Evolutionary conservation across 2,113 vertebrate species (phyloP).

Genomic region (Cyanoderma ruficeps): DNA sequence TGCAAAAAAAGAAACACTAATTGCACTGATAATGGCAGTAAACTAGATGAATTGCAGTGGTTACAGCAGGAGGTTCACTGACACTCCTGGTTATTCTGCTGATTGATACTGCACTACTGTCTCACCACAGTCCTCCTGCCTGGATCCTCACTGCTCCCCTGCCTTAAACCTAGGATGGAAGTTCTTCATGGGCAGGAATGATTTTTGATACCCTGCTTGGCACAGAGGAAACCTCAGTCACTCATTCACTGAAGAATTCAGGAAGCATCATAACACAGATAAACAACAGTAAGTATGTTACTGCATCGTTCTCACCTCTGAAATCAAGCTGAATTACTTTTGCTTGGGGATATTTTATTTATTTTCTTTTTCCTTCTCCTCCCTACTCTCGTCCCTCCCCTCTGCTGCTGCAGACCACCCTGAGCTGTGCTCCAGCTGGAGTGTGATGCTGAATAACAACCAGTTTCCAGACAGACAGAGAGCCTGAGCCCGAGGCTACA

Average conservation of each 20-base stretch:
- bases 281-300: neutral
- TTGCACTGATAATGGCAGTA: neutral
- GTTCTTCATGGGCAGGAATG: neutral
- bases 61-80: neutral
- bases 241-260: neutral
- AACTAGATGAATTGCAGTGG: neutral
- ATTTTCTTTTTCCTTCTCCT: neutral
- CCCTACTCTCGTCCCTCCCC: fast-evolving
- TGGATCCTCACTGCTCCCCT: neutral
- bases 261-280: neutral
- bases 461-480: neutral
- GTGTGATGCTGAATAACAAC: neutral
- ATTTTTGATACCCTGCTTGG: neutral
- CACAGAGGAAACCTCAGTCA: neutral
- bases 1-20: neutral
- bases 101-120: neutral
- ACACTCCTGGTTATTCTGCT: neutral
- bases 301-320: neutral
- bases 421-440: neutral
- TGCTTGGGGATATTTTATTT: neutral
- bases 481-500: neutral
- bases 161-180: neutral
- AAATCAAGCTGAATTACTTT: neutral
- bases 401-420: neutral
- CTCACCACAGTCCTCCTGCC: neutral